Base-by-base conservation (phyloP, 1,140 invertebrate species). In the Drosophila malerkotliana region DNA sequence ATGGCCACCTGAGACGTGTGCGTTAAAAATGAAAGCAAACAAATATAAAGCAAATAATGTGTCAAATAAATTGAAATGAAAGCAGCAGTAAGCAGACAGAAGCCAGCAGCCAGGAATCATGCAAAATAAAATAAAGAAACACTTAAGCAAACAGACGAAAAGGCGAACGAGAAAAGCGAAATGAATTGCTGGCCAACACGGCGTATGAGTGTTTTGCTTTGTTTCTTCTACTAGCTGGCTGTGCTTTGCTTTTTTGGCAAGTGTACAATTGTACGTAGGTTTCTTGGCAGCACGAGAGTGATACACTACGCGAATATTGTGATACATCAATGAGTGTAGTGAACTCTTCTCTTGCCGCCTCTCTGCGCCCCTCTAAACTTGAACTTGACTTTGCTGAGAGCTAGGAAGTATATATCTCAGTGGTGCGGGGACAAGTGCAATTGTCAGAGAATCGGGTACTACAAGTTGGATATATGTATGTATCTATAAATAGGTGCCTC, bases 111-210 rank as follows among this genome's bases (percentile, higher is more conserved):
- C 15, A 21, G 34, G 74, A 44, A 63, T 41, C n/a, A 28, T 30
- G 48, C 47, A 49, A 61, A 61, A n/a, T 44, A 52, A 34, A 41
- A 41, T 24, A 63, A 64, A 47, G 58, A 76, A 88, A 87, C 83
- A 89, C 75, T 88, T 88, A 89, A 87, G 37, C 83, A 87, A 87
- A 87, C 76, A 66, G 61, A 83, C 68, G 24, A 45, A 71, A 71
- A 55, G 49, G 63, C 47, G 63, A 58, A 47, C 18, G 52, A 30
- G 61, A 66, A 73, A 67, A 45, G 32, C 41, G 55, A 64, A 59
- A 48, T 54, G 49, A 82, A 69, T 51, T 66, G 66, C 59, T 72
- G 75, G 75, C 54, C 53, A 57, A 79, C 83, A 72, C 34, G 69
- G 59, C 71, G 79, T 81, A 78, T 81, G 78, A 67, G 78, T 64